These are phyloP conservation scores for Gobionotothen gibberifrons DNA, from an alignment of 2,797 vertebrate genomes.

Conservation along the genomic window DNA sequence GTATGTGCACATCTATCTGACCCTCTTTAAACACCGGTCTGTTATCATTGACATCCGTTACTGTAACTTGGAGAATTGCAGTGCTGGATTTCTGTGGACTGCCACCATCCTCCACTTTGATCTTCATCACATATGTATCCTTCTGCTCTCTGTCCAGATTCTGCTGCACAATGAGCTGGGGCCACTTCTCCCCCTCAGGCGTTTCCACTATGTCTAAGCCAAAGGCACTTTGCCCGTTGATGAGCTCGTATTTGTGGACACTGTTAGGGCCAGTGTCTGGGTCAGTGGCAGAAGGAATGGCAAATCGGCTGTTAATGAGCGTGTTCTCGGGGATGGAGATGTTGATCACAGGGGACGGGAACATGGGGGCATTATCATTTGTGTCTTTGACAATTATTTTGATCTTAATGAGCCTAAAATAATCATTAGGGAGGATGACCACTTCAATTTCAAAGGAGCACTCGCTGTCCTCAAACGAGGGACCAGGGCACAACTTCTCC, in stretches of 20 bases:
- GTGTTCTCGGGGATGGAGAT: conserved; percentile 99
- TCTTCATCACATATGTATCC: conserved; percentile 99
- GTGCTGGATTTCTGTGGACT: conserved; percentile 98
- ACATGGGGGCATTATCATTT: conserved; percentile 99
- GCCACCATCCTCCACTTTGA: conserved; percentile 98
- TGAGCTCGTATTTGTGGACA: conserved; percentile 96
- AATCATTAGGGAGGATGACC: conserved; percentile 99
- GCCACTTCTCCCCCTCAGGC: conserved; percentile 99
- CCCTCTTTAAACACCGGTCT: conserved; percentile 96
- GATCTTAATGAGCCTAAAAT: conserved; percentile 98
- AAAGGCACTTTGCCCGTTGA: conserved; percentile 97
- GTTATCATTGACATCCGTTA: conserved; percentile 99
- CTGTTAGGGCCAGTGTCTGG: conserved; percentile 98
- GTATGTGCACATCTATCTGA: conserved; percentile 96
- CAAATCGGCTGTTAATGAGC: conserved; percentile 97
- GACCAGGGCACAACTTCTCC: conserved; percentile 97
- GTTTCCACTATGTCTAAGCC: conserved; percentile 99
- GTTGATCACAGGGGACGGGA: conserved; percentile 98
- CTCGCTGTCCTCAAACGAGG: conserved; percentile 94
- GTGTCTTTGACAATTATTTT: conserved; percentile 99
- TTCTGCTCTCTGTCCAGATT: conserved; percentile 98
- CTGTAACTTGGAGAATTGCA: conserved; percentile 97
- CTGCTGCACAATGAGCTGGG: conserved; percentile 98
- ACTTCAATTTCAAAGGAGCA: conserved; percentile 99
- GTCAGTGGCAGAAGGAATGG: conserved; percentile 98